Conservation (phyloP, 2,888 invertebrate genomes). For the Sinodicranocentrus sp. region DNA sequence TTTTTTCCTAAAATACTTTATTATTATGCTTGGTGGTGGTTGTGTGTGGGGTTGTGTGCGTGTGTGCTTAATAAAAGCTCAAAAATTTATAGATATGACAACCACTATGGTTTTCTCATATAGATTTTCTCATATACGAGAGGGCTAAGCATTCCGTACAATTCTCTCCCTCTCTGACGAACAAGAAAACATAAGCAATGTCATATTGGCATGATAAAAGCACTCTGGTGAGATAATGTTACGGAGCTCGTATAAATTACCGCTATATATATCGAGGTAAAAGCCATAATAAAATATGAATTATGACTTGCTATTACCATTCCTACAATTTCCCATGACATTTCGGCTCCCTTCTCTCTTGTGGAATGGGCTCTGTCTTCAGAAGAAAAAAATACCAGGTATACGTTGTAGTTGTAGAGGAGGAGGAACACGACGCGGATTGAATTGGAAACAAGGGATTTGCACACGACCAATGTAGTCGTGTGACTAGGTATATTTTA, state of each 20-base stretch:
- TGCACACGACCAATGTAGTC: background rate
- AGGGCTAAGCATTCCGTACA: no score
- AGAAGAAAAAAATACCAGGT: background rate
- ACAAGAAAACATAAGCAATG: slow-evolving; percentile 33
- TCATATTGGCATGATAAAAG: slow-evolving; percentile 26
- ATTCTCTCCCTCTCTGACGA: background rate
- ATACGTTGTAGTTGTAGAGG: background rate
- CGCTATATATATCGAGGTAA: slow-evolving; percentile 13
- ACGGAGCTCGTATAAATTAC: slow-evolving; percentile 22
- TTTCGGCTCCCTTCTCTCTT: background rate
- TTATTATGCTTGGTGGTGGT: slow-evolving; percentile 31
- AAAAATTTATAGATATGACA: background rate
- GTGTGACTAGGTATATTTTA: no score
- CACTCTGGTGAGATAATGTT: slow-evolving; percentile 21
- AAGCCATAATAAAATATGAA: slow-evolving; percentile 63
- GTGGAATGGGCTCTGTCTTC: background rate
- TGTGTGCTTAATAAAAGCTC: slow-evolving; percentile 18
- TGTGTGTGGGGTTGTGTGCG: slow-evolving; percentile 11
- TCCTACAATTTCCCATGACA: slow-evolving; percentile 38
- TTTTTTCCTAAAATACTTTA: slow-evolving; percentile 31
- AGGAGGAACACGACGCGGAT: slow-evolving; percentile 27
- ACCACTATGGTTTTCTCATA: background rate
- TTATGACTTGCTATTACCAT: slow-evolving; percentile 59
- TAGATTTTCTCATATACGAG: no score
- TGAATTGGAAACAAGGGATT: slow-evolving; percentile 41